These are phyloP conservation scores for Mythimna lalbum DNA, from an alignment of 2,888 invertebrate species.

Conservation along the genomic window DNA sequence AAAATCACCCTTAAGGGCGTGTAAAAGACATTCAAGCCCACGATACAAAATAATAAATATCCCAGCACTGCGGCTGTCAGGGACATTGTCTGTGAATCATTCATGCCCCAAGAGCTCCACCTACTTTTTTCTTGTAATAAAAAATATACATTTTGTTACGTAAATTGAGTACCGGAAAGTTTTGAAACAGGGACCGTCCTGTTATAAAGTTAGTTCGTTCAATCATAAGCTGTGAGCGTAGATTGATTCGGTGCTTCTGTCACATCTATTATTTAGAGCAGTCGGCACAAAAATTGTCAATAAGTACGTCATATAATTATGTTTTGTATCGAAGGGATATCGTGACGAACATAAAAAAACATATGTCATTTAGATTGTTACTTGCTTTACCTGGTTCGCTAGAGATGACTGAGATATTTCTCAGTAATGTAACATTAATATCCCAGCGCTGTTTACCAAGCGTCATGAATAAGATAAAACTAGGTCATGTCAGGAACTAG, in stretches of 20 bases:
- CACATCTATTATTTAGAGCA: constrained; percentile 58
- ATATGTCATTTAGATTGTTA: background rate
- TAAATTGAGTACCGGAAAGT: constrained; percentile 33
- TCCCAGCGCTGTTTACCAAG: constrained; percentile 48
- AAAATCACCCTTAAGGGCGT: constrained; percentile 4
- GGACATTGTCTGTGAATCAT: constrained; percentile 63
- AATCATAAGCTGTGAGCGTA: constrained; percentile 30
- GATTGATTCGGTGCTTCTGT: constrained; percentile 41
- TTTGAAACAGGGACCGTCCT: constrained; percentile 20
- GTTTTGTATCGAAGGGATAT: background rate
- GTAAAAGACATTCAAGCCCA: constrained; percentile 44
- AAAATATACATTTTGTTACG: constrained; percentile 52
- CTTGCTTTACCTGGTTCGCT: background rate
- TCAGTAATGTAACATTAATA: constrained; percentile 31
- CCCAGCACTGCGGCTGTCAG: constrained; percentile 42
- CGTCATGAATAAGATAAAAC: constrained; percentile 51
- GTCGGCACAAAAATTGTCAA: constrained; percentile 27
- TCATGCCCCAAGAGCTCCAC: constrained; percentile 61
- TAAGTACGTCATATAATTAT: constrained; percentile 10
- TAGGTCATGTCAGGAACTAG: constrained; percentile 57
- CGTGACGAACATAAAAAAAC: background rate
- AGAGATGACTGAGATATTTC: constrained; percentile 11
- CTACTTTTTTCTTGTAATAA: constrained; percentile 52
- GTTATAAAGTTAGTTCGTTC: constrained; percentile 26
- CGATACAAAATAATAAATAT: constrained; percentile 60